Base-by-base conservation (phyloP, 2,888 invertebrate genomes). In the Thymelicus lineola region DNA sequence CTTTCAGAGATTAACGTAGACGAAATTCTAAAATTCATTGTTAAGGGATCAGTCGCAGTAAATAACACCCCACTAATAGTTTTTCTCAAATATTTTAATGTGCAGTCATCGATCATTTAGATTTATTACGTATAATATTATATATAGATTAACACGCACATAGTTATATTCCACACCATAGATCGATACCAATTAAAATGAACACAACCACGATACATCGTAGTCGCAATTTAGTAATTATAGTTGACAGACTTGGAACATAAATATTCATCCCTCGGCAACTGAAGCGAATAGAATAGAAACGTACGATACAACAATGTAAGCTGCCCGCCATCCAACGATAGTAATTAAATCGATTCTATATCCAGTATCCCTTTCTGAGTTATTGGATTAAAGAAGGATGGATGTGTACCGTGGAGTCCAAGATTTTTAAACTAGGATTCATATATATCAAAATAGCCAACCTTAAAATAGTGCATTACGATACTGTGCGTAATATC, bases 211-310 rank as follows among this genome's bases (percentile, higher is more conserved):
- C 20, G 28, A n/a, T 50, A 28, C 7, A 53, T 38, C 76, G 76
- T 73, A 72, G 77, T 77, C 50, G 46, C 66, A 20, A 20, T 59
- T 66, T 48, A 71, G 77, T 78, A 79, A 79, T 80, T 80, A 80
- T 79, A 75, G 73, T 75, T 75, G 76, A 74, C 77, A 74, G 76
- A 73, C 75, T 76, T 48, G n/a, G 79, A 77, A 81, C 84, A 88
- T 87, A 88, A 87, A 88, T 88, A 87, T 88, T 87, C 85, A 86
- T 86, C 80, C 77, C 38, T 73, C 74, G 78, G 5, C 75, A 77
- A 78, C 79, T 78, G 77, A 73, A 72, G 77, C 79, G 80, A 81
- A 80, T 83, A 80, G 81, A 81, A 86, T 84, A 82, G 82, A 83
- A 81, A 82, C 82, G 87, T 87, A 71, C 75, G 72, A 77, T 77